These are phyloP conservation scores for Polyodon spathula DNA, from an alignment of 2,113 vertebrate genomes.

Conservation along the genomic window DNA sequence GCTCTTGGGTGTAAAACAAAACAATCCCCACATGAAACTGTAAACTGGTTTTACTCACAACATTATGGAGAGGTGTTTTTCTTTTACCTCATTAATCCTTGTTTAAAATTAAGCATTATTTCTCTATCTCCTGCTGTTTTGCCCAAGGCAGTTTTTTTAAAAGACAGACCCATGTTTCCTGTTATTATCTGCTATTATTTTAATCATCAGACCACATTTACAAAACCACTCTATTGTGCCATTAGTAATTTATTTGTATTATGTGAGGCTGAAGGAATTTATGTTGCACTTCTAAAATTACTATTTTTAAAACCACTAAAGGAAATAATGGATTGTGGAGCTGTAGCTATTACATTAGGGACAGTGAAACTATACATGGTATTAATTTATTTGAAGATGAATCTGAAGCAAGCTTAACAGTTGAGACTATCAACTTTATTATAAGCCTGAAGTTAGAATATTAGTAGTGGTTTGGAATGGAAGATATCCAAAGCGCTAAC, in stretches of 20 bases:
- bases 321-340: constrained; percentile 1
- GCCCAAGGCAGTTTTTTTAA: constrained; percentile 4
- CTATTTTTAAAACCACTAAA: constrained; percentile 1
- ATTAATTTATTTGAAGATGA: background rate
- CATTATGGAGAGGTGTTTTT: background rate
- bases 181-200: constrained; percentile 8
- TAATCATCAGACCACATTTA: constrained; percentile 17
- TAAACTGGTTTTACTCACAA: background rate
- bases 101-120: constrained; percentile 1
- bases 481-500: no score
- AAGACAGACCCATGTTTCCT: constrained; percentile 12
- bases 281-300: constrained; percentile 1
- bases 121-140: background rate
- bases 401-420: background rate
- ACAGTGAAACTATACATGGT: background rate
- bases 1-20: background rate
- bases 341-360: background rate
- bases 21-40: background rate
- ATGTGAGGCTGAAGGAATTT: constrained; percentile 11
- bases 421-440: no score
- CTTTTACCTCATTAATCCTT: background rate
- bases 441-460: no score
- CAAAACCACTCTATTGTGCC: constrained; percentile 9
- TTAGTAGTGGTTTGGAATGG: no score
- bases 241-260: constrained; percentile 13